Evolutionary conservation across 2,113 vertebrate species (phyloP).

Genomic region (Girardinichthys multiradiatus): DNA sequence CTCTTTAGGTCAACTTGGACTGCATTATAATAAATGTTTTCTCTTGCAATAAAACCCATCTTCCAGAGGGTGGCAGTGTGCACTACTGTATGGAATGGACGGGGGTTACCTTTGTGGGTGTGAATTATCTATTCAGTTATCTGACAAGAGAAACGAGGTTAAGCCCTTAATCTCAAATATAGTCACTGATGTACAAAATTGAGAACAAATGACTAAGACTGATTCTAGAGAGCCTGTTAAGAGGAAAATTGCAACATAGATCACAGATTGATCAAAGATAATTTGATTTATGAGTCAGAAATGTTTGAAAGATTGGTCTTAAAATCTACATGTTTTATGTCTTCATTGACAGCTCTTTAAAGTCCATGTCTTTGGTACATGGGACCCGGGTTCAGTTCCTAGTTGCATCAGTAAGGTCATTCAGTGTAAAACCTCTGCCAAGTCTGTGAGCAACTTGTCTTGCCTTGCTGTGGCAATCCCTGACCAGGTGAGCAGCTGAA

Average conservation of each 20-base stretch:
- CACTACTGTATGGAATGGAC: neutral
- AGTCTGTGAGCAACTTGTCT: no score
- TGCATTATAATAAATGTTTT: neutral
- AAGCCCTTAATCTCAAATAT: slow-evolving; percentile 45
- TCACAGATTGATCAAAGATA: slow-evolving; percentile 22
- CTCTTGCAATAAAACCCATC: slow-evolving; percentile 4
- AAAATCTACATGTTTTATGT: no score
- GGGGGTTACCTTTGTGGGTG: neutral
- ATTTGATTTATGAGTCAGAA: no score
- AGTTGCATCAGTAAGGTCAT: no score
- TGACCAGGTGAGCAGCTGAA: no score
- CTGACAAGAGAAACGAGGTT: slow-evolving; percentile 37
- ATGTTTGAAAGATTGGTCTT: no score
- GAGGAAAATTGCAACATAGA: slow-evolving; percentile 30
- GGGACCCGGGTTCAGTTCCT: no score
- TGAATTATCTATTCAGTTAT: slow-evolving; percentile 18
- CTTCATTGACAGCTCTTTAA: no score
- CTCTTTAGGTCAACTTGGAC: neutral
- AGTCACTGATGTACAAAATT: slow-evolving; percentile 42
- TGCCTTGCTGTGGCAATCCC: no score
- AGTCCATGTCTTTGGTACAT: no score
- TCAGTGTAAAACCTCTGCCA: no score
- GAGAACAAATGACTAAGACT: slow-evolving; percentile 25
- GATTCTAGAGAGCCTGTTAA: slow-evolving; percentile 3
- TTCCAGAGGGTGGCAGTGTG: slow-evolving; percentile 48